Evolutionary conservation across 1,140 invertebrate genomes (phyloP).

Genomic region (Aporrectodea caliginosa): DNA sequence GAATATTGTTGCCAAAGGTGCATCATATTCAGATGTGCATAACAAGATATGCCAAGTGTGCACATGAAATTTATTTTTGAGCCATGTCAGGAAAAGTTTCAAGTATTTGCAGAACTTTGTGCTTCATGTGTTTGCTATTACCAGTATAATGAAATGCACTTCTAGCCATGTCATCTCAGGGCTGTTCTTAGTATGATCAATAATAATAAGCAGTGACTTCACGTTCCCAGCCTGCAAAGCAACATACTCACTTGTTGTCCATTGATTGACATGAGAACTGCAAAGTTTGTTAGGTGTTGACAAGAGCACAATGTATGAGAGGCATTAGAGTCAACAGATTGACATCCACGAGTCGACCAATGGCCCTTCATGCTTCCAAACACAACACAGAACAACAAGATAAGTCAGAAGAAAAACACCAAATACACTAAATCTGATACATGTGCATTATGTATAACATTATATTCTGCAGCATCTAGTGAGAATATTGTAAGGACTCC

Average conservation of each 20-base stretch:
- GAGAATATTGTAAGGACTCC: too few relatives aligned
- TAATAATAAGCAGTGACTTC: neutral
- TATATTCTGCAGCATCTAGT: too few relatives aligned
- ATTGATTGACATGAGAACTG: constrained; percentile 68
- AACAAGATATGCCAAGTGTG: neutral
- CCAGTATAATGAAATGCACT: too few relatives aligned
- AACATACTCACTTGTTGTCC: neutral
- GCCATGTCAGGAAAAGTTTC: neutral
- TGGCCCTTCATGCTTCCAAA: constrained; percentile 54
- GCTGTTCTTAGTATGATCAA: neutral
- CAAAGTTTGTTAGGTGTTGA: constrained; percentile 84
- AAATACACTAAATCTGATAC: neutral
- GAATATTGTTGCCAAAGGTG: too few relatives aligned
- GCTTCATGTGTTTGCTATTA: neutral
- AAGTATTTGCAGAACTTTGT: neutral
- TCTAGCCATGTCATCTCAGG: neutral
- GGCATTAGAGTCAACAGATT: constrained; percentile 36
- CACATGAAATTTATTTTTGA: neutral
- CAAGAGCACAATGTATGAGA: constrained; percentile 87
- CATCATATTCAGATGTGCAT: neutral
- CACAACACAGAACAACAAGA: neutral
- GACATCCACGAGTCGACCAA: constrained; percentile 49
- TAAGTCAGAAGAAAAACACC: neutral
- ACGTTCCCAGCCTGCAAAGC: neutral
- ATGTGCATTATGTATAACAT: neutral